Percentiles rank a stretch among this genome's conserved stretches.
Evolutionary conservation across 2,797 vertebrate species (phyloP).

Genomic region (Cephalopachus bancanus): DNA sequence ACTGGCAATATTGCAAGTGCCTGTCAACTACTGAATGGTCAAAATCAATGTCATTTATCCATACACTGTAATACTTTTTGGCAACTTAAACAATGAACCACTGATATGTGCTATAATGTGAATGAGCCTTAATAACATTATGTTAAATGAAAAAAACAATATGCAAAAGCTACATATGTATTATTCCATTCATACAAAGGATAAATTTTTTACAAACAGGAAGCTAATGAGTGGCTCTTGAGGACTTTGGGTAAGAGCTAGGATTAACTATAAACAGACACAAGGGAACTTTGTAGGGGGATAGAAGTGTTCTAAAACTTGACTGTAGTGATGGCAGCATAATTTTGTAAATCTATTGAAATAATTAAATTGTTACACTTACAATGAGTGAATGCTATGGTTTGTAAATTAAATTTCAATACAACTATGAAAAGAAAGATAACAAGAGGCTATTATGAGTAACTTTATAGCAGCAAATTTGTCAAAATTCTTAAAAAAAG

Average conservation of each 20-base stretch:
- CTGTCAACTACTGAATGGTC: neutral
- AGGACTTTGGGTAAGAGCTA: neutral
- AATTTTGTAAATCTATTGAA: neutral
- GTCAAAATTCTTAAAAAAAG: neutral
- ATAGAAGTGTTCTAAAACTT: conserved; percentile 48
- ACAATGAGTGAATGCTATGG: neutral
- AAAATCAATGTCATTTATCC: neutral
- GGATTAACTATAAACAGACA: conserved; percentile 10
- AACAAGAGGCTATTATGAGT: neutral
- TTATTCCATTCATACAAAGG: neutral
- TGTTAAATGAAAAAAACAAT: conserved; percentile 29
- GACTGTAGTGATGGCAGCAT: neutral
- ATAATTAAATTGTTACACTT: neutral
- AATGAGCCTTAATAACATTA: neutral
- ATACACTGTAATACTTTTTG: neutral
- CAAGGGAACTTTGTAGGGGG: neutral
- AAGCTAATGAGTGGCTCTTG: neutral
- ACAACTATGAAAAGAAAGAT: conserved; percentile 32
- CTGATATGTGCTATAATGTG: neutral
- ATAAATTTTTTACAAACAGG: neutral
- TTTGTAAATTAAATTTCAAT: neutral
- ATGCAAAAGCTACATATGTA: neutral
- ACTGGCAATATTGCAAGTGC: neutral
- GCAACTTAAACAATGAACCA: neutral
- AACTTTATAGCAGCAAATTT: neutral